Percentiles rank a stretch among this genome's conserved stretches.
Evolutionary conservation across 2,797 vertebrate genomes (phyloP).

Genomic region (Phataginus tetradactyla): DNA sequence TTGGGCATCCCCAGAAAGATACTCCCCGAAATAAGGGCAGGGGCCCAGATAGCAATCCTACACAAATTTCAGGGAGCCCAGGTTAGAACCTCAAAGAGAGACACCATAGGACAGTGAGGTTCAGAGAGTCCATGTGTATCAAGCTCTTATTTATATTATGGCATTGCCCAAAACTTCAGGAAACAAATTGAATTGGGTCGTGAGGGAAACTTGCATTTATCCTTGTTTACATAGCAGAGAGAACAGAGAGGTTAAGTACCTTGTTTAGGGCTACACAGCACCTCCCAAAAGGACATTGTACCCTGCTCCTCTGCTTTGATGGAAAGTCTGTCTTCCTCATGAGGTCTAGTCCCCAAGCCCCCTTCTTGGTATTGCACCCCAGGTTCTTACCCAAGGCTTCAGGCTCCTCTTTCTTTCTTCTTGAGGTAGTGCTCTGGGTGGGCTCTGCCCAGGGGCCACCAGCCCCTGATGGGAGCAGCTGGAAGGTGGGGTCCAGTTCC

Average conservation of each 20-base stretch:
- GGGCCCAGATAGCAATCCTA: not conserved
- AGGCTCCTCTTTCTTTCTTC: slow-evolving; percentile 64
- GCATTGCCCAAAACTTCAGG: not conserved
- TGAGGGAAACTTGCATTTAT: not conserved
- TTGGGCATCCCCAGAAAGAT: not conserved
- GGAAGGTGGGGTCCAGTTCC: slow-evolving; percentile 94
- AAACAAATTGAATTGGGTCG: not conserved
- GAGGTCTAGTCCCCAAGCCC: not conserved
- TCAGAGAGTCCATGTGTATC: not conserved
- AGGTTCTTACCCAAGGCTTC: slow-evolving; percentile 85
- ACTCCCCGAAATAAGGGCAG: not conserved
- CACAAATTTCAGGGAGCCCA: not conserved
- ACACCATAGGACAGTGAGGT: not conserved
- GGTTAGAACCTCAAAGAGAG: not conserved
- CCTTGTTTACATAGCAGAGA: not conserved
- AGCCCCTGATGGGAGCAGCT: slow-evolving; percentile 82
- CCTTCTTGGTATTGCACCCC: not conserved
- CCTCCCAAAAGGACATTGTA: not conserved
- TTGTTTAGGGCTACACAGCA: not conserved
- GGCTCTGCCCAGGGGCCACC: not conserved
- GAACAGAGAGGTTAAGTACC: not conserved
- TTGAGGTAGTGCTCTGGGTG: not conserved
- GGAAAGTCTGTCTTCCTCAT: not conserved
- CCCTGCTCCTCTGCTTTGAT: not conserved
- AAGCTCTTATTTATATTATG: not conserved